Evolutionary conservation across 1,140 invertebrate species (phyloP).

Genomic region (Leptonema lineaticorne): DNA sequence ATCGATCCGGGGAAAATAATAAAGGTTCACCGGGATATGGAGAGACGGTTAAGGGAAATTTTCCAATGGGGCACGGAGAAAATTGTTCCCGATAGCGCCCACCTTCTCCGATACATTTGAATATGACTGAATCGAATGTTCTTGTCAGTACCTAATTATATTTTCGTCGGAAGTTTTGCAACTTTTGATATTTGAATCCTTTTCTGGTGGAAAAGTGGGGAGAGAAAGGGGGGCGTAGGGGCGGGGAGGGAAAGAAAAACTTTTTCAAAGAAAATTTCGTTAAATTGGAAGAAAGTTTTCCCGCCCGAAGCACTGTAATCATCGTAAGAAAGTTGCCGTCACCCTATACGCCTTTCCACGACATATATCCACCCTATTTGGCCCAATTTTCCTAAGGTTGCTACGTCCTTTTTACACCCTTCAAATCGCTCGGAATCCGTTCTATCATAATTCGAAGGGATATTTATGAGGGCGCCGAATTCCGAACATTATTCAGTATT

Average conservation of each 20-base stretch:
- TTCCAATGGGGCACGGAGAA: background rate
- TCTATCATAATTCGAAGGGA: no score
- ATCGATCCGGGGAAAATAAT: constrained; percentile 26
- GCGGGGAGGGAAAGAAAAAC: constrained; percentile 7
- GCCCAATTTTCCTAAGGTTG: background rate
- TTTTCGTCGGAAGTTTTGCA: constrained; percentile 37
- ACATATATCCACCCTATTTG: background rate
- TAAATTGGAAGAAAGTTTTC: constrained; percentile 34
- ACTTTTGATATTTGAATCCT: constrained; percentile 41
- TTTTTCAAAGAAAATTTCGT: constrained; percentile 38
- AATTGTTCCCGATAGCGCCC: constrained; percentile 7
- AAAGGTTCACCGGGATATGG: background rate
- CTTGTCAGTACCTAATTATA: constrained; percentile 39
- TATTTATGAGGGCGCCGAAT: constrained; percentile 7
- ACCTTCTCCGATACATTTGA: constrained; percentile 33
- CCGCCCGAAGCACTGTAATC: constrained; percentile 35
- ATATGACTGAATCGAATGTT: constrained; percentile 38
- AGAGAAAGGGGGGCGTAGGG: no score
- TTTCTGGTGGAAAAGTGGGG: no score
- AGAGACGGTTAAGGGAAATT: background rate
- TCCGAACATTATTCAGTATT: constrained; percentile 20
- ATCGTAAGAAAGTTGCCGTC: constrained; percentile 29
- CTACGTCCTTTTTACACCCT: background rate
- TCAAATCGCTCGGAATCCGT: background rate
- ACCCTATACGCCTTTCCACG: background rate